Percentiles rank a stretch among this genome's conserved stretches.
phyloP scores from a whole-genome alignment of 2,888 invertebrate species.

The Brassicogethes aeneus region DNA sequence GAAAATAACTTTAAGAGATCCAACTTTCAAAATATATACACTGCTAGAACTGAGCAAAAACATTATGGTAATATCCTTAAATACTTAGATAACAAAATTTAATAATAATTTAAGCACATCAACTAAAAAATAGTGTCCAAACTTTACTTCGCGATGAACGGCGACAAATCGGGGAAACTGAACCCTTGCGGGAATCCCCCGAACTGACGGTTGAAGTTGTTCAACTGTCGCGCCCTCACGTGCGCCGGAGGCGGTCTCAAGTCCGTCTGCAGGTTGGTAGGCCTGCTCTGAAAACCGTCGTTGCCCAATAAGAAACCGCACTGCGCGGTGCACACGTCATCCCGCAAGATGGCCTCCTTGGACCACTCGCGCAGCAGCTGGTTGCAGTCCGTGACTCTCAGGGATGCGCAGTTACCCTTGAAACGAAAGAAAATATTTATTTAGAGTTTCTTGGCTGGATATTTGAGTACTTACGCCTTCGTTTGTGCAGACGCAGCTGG shows the following conservation, averaged over 20 bases:
- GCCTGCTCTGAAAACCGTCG: constrained; percentile 23
- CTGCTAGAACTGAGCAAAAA: no score
- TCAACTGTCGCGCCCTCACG: constrained; percentile 19
- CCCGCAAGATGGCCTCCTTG: constrained; percentile 69
- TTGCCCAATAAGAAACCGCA: constrained; percentile 63
- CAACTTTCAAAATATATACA: no score
- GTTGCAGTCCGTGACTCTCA: constrained; percentile 79
- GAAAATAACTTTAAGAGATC: no score
- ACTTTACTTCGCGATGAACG: constrained; percentile 47
- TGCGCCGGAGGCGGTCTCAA: constrained; percentile 34
- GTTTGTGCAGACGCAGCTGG: constrained; percentile 76
- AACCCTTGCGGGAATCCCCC: constrained; percentile 48
- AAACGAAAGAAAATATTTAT: constrained; percentile 22
- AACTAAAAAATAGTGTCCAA: no score
- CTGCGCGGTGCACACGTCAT: constrained; percentile 86
- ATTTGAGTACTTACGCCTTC: constrained; percentile 81
- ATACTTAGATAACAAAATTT: no score
- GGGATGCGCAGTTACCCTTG: constrained; percentile 81
- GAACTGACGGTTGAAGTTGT: constrained; percentile 23
- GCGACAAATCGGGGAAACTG: constrained; percentile 70
- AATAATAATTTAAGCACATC: no score
- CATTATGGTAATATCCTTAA: no score
- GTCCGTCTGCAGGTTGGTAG: constrained; percentile 24
- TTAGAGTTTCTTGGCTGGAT: no score
- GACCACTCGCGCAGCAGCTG: constrained; percentile 77